Conservation (phyloP, 2,888 invertebrate species). For the Andrena flavipes region DNA sequence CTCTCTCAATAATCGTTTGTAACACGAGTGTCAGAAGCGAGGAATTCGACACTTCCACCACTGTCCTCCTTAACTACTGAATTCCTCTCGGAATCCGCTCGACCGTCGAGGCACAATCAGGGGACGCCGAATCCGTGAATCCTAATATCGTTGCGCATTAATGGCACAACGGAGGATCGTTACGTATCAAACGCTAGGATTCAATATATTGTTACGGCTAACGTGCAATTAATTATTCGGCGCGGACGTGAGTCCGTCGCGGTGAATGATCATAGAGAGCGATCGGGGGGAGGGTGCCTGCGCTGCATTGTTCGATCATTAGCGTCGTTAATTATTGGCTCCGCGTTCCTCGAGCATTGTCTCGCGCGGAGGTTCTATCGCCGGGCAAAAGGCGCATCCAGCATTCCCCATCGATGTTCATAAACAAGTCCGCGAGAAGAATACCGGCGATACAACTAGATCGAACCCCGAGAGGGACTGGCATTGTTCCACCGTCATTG, state of each 20-base stretch:
- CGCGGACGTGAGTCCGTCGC: conserved; percentile 26
- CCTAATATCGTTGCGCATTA: conserved; percentile 3
- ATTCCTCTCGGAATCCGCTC: not conserved
- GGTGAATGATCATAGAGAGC: conserved; percentile 62
- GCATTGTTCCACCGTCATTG: too few species aligned
- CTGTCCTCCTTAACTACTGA: not conserved
- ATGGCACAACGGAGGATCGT: conserved; percentile 26
- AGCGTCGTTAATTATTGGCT: conserved; percentile 69
- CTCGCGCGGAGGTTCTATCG: not conserved
- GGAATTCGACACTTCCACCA: too few species aligned
- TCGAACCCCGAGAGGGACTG: too few species aligned
- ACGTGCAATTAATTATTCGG: conserved; percentile 69
- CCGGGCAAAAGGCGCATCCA: conserved; percentile 18
- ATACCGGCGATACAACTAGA: too few species aligned
- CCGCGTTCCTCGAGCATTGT: conserved; percentile 41
- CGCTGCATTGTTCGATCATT: conserved; percentile 69
- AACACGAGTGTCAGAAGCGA: too few species aligned
- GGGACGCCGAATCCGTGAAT: not conserved
- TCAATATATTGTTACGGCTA: conserved; percentile 59
- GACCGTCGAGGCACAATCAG: not conserved
- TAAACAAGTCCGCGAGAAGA: not conserved
- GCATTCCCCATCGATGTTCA: not conserved
- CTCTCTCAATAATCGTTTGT: too few species aligned
- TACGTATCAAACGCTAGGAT: conserved; percentile 43
- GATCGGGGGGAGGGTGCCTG: conserved; percentile 38